These are phyloP conservation scores for Agriotes lineatus DNA, from an alignment of 2,888 invertebrate genomes.

Conservation along the genomic window DNA sequence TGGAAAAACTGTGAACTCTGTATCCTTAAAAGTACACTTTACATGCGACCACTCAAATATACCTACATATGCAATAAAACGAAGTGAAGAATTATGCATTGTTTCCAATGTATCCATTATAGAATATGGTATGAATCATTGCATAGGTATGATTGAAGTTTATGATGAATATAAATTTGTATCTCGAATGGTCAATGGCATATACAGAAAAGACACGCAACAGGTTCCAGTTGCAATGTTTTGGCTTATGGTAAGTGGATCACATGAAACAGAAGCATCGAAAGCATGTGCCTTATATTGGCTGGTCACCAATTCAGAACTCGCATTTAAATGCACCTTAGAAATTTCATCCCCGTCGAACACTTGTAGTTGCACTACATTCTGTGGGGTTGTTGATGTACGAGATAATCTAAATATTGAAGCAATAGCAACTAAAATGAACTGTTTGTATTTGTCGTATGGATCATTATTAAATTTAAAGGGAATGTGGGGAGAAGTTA, in stretches of 20 bases:
- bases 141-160: slow-evolving; percentile 29
- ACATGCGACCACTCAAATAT: slow-evolving; percentile 32
- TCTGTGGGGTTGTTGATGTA: slow-evolving; percentile 27
- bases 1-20: slow-evolving; percentile 32
- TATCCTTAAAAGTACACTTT: slow-evolving; percentile 25
- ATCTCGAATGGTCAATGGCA: neutral
- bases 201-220: slow-evolving; percentile 11
- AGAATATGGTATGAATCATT: slow-evolving; percentile 27
- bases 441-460: slow-evolving; percentile 33
- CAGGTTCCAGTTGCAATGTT: slow-evolving; percentile 3
- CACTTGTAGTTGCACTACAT: slow-evolving; percentile 22
- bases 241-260: slow-evolving; percentile 36
- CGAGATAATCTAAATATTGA: slow-evolving; percentile 22
- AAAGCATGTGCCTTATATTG: slow-evolving; percentile 27
- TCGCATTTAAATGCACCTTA: slow-evolving; percentile 26
- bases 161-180: slow-evolving; percentile 16
- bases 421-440: slow-evolving; percentile 19
- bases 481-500: slow-evolving; percentile 25
- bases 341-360: slow-evolving; percentile 23
- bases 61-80: slow-evolving; percentile 4
- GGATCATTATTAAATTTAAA: slow-evolving; percentile 31
- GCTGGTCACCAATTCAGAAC: slow-evolving; percentile 31
- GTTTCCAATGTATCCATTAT: slow-evolving; percentile 19
- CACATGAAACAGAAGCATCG: neutral
- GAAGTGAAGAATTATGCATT: slow-evolving; percentile 27